Conservation (phyloP, 2,113 vertebrate species). For the Oryctolagus cuniculus region DNA sequence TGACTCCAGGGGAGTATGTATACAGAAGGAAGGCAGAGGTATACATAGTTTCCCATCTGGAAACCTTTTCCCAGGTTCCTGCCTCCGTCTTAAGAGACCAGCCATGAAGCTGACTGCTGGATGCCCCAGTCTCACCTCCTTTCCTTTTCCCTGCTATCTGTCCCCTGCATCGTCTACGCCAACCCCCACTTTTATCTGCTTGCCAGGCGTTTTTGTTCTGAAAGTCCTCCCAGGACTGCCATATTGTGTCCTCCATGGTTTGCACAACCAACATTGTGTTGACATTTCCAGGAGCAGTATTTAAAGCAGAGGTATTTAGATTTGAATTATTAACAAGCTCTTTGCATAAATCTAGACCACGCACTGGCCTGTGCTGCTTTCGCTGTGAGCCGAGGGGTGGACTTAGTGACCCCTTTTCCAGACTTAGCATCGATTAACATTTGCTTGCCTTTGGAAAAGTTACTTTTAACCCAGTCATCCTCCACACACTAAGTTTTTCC, state of each 20-base stretch:
- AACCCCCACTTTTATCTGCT: not conserved
- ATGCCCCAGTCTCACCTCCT: not conserved
- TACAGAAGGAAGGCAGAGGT: not conserved
- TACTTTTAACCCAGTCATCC: conserved; percentile 74
- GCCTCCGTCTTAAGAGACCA: not conserved
- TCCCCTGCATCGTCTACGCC: accelerated
- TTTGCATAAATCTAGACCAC: not conserved
- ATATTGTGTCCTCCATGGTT: conserved; percentile 34
- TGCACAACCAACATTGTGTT: conserved; percentile 23
- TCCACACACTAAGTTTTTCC: conserved; percentile 46
- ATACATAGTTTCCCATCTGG: not conserved
- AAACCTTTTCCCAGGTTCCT: not conserved
- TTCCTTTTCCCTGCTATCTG: not conserved
- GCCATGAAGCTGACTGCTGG: not conserved
- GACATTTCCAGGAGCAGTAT: not conserved
- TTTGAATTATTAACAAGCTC: conserved; percentile 56
- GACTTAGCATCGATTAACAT: not conserved
- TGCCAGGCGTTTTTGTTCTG: conserved; percentile 21
- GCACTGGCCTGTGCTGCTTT: not conserved
- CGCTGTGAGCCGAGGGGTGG: not conserved
- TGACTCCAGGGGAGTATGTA: conserved; percentile 15
- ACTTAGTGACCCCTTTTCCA: not conserved
- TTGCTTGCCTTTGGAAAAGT: conserved; percentile 43
- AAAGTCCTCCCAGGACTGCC: conserved; percentile 42
- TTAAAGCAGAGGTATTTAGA: conserved; percentile 56